Percentiles rank a stretch among this genome's conserved stretches.
These are phyloP conservation scores for Cecidostiba fungosa DNA, from an alignment of 2,888 invertebrate species.

Conservation along the genomic window DNA sequence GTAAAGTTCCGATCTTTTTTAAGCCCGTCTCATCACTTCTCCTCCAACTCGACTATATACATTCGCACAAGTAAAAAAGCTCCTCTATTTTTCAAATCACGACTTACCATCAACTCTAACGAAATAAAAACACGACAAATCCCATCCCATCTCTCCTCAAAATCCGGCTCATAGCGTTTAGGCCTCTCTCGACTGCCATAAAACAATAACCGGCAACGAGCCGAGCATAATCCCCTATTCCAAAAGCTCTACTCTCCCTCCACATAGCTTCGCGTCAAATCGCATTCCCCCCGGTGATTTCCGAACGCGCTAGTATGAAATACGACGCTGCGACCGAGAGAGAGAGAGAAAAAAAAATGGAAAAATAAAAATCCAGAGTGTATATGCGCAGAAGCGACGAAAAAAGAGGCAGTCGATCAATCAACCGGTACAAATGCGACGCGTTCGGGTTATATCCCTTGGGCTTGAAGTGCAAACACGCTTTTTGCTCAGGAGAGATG, in stretches of 20 bases:
- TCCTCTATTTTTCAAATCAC: neutral
- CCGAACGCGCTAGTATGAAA: constrained; percentile 23
- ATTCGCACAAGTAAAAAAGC: neutral
- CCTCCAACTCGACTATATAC: neutral
- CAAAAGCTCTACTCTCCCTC: neutral
- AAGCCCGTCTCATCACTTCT: neutral
- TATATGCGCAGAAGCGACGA: neutral
- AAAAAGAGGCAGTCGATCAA: constrained; percentile 46
- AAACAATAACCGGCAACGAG: constrained; percentile 16
- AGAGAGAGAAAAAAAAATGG: neutral
- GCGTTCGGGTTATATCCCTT: neutral
- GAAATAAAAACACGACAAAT: neutral
- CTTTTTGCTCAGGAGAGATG: neutral
- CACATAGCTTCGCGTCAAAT: neutral
- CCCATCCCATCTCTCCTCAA: neutral
- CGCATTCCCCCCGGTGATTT: constrained; percentile 3
- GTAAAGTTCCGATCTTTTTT: constrained; percentile 25
- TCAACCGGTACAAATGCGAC: constrained; percentile 14
- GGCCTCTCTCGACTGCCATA: neutral
- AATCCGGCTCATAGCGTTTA: neutral
- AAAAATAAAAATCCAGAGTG: neutral
- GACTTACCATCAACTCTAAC: too few species aligned
- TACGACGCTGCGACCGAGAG: constrained; percentile 10
- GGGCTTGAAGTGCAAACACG: neutral
- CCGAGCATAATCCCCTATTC: constrained; percentile 20